Conservation (phyloP, 2,113 vertebrate species). For the Mesocricetus auratus region DNA sequence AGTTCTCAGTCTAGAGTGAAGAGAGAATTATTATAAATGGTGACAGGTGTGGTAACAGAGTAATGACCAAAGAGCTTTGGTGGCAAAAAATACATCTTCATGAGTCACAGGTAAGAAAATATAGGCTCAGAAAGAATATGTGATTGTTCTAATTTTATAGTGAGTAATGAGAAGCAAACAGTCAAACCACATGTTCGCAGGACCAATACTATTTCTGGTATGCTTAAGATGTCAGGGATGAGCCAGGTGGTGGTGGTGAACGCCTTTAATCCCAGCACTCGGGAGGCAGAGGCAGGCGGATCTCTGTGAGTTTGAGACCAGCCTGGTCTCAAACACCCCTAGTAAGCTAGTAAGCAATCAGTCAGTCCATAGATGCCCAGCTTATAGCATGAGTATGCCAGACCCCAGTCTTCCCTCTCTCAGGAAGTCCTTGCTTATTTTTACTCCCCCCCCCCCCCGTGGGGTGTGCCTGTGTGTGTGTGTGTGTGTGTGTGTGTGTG, state of each 20-base stretch:
- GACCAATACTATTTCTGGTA: conserved; percentile 1
- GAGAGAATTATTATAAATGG: neutral
- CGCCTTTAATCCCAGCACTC: neutral
- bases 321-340: too few species aligned
- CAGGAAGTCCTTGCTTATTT: conserved; percentile 8
- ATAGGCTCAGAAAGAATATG: conserved; percentile 44
- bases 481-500: neutral
- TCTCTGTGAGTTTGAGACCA: neutral
- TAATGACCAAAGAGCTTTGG: conserved; percentile 42
- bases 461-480: neutral
- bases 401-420: neutral
- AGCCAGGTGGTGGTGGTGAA: neutral
- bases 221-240: neutral
- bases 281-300: neutral
- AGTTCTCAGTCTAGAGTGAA: conserved; percentile 3
- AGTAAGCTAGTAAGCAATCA: too few species aligned
- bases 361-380: neutral
- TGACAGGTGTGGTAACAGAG: neutral
- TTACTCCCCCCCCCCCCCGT: neutral
- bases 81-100: conserved; percentile 47
- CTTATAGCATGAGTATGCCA: neutral
- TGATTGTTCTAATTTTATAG: conserved; percentile 52
- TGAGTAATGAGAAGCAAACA: conserved; percentile 26
- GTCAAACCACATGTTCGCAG: neutral
- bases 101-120: conserved; percentile 62